A percentile compares a stretch with the other conserved stretches of the same genome.
phyloP scores from a whole-genome alignment of 2,888 invertebrate species.

The Selenia dentaria region DNA sequence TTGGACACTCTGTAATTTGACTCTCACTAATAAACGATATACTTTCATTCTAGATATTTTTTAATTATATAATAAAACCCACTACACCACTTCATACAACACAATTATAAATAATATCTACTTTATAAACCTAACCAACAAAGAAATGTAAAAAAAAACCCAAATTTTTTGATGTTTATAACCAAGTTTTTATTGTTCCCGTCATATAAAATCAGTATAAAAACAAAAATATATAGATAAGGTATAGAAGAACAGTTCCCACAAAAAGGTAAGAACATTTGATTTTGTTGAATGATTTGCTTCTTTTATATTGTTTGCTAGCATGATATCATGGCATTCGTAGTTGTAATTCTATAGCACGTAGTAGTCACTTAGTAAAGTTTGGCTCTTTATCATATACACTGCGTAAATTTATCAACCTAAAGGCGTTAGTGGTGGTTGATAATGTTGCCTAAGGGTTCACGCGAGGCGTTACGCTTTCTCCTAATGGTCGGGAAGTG shows the following conservation, averaged over 20 bases:
- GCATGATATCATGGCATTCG: conserved; percentile 50
- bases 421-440: no score
- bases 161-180: no score
- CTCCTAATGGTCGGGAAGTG: no score
- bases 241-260: conserved; percentile 14
- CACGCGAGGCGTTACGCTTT: no score
- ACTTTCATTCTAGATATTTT: conserved; percentile 48
- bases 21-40: conserved; percentile 70
- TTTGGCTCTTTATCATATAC: conserved; percentile 17
- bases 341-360: conserved; percentile 29
- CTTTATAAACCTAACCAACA: no score
- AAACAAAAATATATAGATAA: no score
- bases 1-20: conserved; percentile 57
- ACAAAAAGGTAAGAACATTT: conserved; percentile 48
- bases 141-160: no score
- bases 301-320: conserved; percentile 56
- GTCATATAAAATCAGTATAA: no score
- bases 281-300: conserved; percentile 37
- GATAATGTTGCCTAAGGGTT: no score
- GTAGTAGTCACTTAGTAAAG: conserved; percentile 21
- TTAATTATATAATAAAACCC: conserved; percentile 29
- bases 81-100: no score
- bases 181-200: no score
- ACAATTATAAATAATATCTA: no score
- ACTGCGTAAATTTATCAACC: background rate